Base-by-base conservation (phyloP, 2,888 invertebrate species). In the Lysandra coridon region DNA sequence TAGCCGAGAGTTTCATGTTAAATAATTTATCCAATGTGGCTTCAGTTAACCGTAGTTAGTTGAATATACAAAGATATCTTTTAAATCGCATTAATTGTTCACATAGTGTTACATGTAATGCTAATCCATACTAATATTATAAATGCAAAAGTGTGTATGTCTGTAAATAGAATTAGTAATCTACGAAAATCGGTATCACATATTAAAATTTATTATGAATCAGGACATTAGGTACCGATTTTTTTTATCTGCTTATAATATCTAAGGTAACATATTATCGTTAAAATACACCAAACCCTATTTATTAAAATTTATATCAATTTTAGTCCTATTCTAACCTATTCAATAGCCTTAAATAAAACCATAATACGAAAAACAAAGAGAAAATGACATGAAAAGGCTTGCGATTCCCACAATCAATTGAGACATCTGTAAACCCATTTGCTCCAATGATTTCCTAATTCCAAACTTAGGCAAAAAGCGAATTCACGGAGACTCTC, bases 1-100 rank as follows among this genome's bases (percentile, higher is more conserved):
- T 93, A 90, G 92, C 90, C 86, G 91, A 91, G 92, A 92, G 92
- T 91, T 91, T 85, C 86, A 82, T 87, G 86, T 90, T 92, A 88
- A 92, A 94, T 93, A 88, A 93, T 93, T 88, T 90, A 93, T 89
- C 86, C 84, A 83, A 83, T 79, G 86, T 84, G 87, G 88, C 83
- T 82, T 80, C 83, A 81, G 83, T 83, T 83, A 83, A 83, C 84
- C 83, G 80, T 81, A 83, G 85, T 81, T 82, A 81, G 80, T 81
- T 79, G 81, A 82, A 80, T 82, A 80, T 82, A 84, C 83, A 83
- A 84, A 84, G 85, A 85, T 86, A 85, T 85, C 85, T 84, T 86
- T 85, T 83, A 84, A 85, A 84, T 76, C 75, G 44, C 44, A 44
- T 75, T 49, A 44, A 49, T 44, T 49, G 33, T 17, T 14, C 14